Evolutionary conservation across 2,888 invertebrate species (phyloP), one percentile per base, ranked within the genome.

Genomic region (Heliconius erato): DNA sequence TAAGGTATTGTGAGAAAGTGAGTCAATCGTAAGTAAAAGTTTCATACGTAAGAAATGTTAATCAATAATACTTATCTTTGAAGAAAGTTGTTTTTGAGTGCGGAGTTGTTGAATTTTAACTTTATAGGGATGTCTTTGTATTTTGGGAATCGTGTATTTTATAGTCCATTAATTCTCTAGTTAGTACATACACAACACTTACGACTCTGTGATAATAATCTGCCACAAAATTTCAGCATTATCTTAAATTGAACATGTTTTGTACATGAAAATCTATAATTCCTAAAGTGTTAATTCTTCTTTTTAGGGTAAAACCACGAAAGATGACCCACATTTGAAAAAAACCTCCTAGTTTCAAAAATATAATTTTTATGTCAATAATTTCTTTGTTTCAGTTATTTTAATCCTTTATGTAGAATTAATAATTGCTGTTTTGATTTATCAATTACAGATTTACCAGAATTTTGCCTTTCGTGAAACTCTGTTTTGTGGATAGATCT

Each of bases 31-130:
- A 81, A 82, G 54, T 68, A 83, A 85, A 84, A 81, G 79, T 85
- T 84, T 82, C 67, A 80, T 72, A 85, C 83, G 84, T 85, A 87
- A 87, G 88, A 89, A 89, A 89, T 89, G 87, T 88, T 88, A 89
- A 90, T 89, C 84, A 86, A 86, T 85, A 86, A 83, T 85, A 85
- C 85, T 86, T 85, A 87, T 86, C 84, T 83, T 86, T 79, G 83
- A 79, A 84, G 87, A 86, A 87, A 87, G 83, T 84, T 85, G 84
- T 87, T 87, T 88, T 89, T 87, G 87, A 87, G 40, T 40, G 40
- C 40, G 40, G 88, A 89, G 91, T 90, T 91, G 91, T 92, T 90
- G 91, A 91, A 92, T 89, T 91, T 92, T 91, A 92, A 92, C 90
- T n/a, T 63, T 26, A 26, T 2, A n/a, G 86, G 88, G 86, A 40